These are phyloP conservation scores for Callitettix versicolor DNA, from an alignment of 1,140 invertebrate genomes.

Conservation along the genomic window DNA sequence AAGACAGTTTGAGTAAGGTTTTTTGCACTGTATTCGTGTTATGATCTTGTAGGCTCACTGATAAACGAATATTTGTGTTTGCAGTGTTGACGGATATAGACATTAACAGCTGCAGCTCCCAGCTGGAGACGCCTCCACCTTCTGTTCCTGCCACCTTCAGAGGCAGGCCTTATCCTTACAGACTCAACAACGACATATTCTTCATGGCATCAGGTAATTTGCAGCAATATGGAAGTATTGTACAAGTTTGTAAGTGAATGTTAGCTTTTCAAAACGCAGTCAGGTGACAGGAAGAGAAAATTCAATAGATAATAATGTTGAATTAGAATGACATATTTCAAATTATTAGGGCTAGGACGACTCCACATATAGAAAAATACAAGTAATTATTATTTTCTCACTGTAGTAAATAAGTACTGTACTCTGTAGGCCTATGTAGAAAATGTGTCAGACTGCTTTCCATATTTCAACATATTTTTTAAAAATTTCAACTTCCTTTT, in stretches of 20 bases:
- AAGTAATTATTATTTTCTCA: background rate
- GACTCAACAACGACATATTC: slow-evolving; percentile 27
- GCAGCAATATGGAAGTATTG: no score
- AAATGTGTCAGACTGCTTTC: no score
- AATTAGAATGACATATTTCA: background rate
- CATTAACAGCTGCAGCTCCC: slow-evolving; percentile 27
- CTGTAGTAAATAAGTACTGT: no score
- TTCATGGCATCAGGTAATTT: slow-evolving; percentile 20
- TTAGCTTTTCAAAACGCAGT: background rate
- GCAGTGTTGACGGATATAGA: slow-evolving; percentile 31
- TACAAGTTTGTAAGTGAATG: slow-evolving; percentile 5
- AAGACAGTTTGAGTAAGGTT: no score
- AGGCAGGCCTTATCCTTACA: slow-evolving; percentile 25
- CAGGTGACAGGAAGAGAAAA: background rate
- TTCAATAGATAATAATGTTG: background rate
- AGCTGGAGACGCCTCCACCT: slow-evolving; percentile 27
- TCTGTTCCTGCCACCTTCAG: slow-evolving; percentile 29
- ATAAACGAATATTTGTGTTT: slow-evolving; percentile 9
- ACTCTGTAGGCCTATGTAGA: no score
- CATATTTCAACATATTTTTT: no score
- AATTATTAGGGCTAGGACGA: background rate
- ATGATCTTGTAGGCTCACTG: no score
- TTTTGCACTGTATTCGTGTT: no score
- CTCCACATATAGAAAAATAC: background rate
- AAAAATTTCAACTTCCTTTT: no score